Percentiles rank a stretch among this genome's conserved stretches.
These are phyloP conservation scores for Pseudoatta argentina DNA, from an alignment of 1,140 invertebrate genomes.

Conservation along the genomic window DNA sequence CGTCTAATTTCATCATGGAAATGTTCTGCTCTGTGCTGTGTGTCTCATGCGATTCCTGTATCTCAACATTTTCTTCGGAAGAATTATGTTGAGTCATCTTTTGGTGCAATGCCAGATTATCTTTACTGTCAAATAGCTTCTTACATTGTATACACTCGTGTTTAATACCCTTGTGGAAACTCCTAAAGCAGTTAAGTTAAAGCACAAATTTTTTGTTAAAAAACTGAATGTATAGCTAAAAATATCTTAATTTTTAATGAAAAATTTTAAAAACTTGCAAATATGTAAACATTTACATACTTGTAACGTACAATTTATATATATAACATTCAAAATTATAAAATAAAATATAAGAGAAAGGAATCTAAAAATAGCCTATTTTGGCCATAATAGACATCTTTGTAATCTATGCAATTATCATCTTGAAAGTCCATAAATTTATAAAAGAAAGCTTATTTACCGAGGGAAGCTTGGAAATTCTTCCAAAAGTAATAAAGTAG, in stretches of 20 bases:
- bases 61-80: conserved; percentile 78
- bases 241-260: not conserved
- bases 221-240: not conserved
- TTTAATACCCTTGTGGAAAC: conserved; percentile 85
- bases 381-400: too few species aligned
- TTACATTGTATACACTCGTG: conserved; percentile 87
- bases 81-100: conserved; percentile 84
- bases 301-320: not conserved
- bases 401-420: too few species aligned
- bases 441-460: too few species aligned
- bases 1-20: not conserved
- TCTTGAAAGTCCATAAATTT: too few species aligned
- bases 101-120: conserved; percentile 87
- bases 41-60: not conserved
- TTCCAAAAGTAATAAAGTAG: too few species aligned
- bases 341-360: not conserved
- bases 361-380: too few species aligned
- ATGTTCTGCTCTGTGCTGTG: not conserved
- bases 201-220: not conserved
- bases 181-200: conserved; percentile 73
- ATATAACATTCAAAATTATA: not conserved
- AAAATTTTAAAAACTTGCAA: not conserved
- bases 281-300: not conserved
- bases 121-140: conserved; percentile 84
- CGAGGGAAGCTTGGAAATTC: too few species aligned